A percentile compares a stretch with the other conserved stretches of the same genome.
Conservation (phyloP, 1,140 invertebrate species). For the Cydia fagiglandana region DNA sequence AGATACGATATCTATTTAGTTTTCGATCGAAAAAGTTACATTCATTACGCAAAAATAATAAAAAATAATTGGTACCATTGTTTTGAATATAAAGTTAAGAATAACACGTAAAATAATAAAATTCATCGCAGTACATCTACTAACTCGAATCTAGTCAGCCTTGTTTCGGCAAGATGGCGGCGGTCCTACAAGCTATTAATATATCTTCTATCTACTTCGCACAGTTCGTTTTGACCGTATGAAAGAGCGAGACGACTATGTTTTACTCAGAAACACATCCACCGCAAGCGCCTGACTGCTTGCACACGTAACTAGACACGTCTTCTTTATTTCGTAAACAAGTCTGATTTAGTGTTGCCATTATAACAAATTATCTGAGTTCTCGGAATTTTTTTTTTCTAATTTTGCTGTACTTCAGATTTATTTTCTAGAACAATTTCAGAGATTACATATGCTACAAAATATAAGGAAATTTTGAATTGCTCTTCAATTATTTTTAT, state of each 20-base stretch:
- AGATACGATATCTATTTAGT: not conserved
- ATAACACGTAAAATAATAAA: slow-evolving; percentile 15
- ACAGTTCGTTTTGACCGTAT: slow-evolving; percentile 21
- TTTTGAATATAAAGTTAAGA: not conserved
- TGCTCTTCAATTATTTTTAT: no score
- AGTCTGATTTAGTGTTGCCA: slow-evolving; percentile 66
- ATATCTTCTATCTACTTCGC: slow-evolving; percentile 61
- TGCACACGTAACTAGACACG: slow-evolving; percentile 77
- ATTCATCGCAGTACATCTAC: slow-evolving; percentile 1
- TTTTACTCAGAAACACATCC: slow-evolving; percentile 62
- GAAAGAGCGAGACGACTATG: slow-evolving; percentile 60
- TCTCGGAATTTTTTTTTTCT: slow-evolving; percentile 18
- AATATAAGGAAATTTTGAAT: no score
- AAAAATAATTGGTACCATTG: not conserved
- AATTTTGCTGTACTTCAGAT: slow-evolving; percentile 35
- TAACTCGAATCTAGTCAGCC: slow-evolving; percentile 62
- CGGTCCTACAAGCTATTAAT: slow-evolving; percentile 72
- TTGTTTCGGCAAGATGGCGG: slow-evolving; percentile 75
- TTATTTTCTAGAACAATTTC: not conserved
- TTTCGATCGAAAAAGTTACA: not conserved
- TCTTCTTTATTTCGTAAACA: slow-evolving; percentile 75
- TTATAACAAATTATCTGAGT: slow-evolving; percentile 15
- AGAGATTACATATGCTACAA: slow-evolving; percentile 24
- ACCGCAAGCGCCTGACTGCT: slow-evolving; percentile 51
- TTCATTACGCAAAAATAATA: not conserved